Evolutionary conservation across 2,888 invertebrate genomes (phyloP).

Genomic region (Lomographa bimaculata): DNA sequence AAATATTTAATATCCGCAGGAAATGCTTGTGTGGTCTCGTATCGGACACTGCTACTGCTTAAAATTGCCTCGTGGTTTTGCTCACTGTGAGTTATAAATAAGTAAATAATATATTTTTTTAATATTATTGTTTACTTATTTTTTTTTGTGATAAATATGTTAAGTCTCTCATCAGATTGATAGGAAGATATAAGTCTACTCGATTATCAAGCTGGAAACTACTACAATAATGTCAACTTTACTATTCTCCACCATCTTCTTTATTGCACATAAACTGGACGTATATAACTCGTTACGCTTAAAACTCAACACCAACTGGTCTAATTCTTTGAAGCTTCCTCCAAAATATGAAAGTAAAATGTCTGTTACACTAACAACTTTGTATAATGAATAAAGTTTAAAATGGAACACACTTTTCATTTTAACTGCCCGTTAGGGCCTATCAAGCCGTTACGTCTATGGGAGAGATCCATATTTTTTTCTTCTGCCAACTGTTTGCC

Average conservation of each 20-base stretch:
- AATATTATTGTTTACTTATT: no score
- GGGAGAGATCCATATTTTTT: conserved; percentile 38
- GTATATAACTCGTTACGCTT: conserved; percentile 16
- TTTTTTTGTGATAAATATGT: no score
- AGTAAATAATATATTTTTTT: no score
- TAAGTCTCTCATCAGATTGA: no score
- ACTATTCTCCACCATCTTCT: conserved; percentile 12
- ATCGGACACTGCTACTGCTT: conserved; percentile 48
- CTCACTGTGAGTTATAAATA: no score
- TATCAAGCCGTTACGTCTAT: conserved; percentile 54
- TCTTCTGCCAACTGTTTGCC: conserved; percentile 37
- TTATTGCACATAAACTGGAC: conserved; percentile 17
- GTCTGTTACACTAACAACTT: conserved; percentile 55
- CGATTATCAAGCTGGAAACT: no score
- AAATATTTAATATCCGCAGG: conserved; percentile 64
- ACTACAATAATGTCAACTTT: conserved; percentile 28
- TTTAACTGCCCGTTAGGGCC: conserved; percentile 59
- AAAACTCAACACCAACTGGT: conserved; percentile 30
- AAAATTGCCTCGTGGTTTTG: no score
- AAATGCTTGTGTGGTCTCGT: conserved; percentile 69
- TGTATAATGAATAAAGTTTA: conserved; percentile 60
- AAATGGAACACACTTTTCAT: conserved; percentile 61
- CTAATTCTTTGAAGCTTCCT: conserved; percentile 51
- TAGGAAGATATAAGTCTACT: no score
- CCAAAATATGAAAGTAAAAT: conserved; percentile 57